Evolutionary conservation across 1,140 invertebrate genomes (phyloP).

Genomic region (Lepidurus couesii): DNA sequence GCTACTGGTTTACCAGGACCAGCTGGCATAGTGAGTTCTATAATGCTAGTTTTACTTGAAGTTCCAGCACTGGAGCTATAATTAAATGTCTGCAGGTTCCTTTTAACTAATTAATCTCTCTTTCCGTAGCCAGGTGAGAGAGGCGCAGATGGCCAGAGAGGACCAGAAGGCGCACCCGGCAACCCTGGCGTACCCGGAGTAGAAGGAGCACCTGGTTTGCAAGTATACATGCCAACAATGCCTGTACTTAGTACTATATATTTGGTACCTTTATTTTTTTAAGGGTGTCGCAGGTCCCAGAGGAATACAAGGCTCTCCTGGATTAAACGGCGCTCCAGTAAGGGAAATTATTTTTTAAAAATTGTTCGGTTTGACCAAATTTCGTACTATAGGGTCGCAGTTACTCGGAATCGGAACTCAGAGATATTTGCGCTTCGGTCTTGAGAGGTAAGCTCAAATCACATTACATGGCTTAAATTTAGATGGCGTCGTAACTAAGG

Average conservation of each 20-base stretch:
- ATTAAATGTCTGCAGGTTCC: background rate
- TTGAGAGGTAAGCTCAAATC: conserved; percentile 47
- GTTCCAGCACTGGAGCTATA: background rate
- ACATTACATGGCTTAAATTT: background rate
- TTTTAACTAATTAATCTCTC: background rate
- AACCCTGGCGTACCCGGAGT: conserved; percentile 37
- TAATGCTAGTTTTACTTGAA: background rate
- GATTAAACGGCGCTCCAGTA: conserved; percentile 40
- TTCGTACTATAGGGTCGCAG: conserved; percentile 44
- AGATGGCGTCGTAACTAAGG: background rate
- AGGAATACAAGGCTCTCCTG: conserved; percentile 36
- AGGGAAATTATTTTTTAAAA: background rate
- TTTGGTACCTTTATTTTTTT: background rate
- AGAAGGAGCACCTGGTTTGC: conserved; percentile 38
- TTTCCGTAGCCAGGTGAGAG: conserved; percentile 48
- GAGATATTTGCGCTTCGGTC: conserved; percentile 52
- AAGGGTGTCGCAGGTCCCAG: conserved; percentile 23
- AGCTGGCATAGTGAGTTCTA: conserved; percentile 37
- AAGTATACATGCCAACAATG: background rate
- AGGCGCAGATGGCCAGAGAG: conserved; percentile 50
- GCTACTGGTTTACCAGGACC: conserved; percentile 36
- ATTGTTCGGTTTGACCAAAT: conserved; percentile 24
- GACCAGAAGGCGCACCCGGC: conserved; percentile 41
- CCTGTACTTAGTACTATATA: background rate
- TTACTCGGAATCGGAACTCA: conserved; percentile 50